Evolutionary conservation across 2,113 vertebrate genomes (phyloP).

Genomic region (Enhydra lutris): DNA sequence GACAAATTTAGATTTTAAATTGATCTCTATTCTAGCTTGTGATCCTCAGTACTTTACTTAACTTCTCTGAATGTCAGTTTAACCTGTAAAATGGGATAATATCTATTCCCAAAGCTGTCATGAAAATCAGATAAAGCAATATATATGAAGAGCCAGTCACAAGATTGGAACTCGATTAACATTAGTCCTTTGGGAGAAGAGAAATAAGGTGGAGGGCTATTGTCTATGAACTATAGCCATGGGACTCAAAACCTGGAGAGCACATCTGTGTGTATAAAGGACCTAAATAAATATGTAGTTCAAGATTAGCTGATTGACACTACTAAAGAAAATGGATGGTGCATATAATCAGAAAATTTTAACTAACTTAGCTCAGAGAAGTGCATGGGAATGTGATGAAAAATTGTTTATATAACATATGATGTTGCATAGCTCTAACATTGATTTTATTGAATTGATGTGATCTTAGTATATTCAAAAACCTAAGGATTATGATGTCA

Average conservation of each 20-base stretch:
- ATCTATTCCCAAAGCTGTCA: not conserved
- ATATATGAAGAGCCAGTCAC: not conserved
- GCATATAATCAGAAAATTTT: not conserved
- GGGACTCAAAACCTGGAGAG: not conserved
- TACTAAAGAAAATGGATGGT: not conserved
- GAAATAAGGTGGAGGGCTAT: not conserved
- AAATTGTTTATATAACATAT: not conserved
- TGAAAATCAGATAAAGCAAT: slow-evolving; percentile 22
- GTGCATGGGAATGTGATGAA: not conserved
- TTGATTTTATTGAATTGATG: not conserved
- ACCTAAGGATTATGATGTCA: not conserved
- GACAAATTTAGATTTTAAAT: not conserved
- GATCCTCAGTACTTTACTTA: not conserved
- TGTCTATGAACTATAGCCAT: not conserved
- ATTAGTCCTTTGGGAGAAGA: not conserved
- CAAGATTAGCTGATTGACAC: not conserved
- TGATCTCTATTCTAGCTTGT: not conserved
- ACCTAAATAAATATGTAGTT: not conserved
- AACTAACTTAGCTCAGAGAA: not conserved
- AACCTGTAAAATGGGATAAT: not conserved
- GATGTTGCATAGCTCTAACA: not conserved
- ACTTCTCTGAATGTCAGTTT: not conserved
- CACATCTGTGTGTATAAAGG: not conserved
- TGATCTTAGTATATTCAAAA: not conserved
- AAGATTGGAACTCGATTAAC: not conserved